phyloP scores from a whole-genome alignment of 2,888 invertebrate genomes.

The Andrena bicolor region DNA sequence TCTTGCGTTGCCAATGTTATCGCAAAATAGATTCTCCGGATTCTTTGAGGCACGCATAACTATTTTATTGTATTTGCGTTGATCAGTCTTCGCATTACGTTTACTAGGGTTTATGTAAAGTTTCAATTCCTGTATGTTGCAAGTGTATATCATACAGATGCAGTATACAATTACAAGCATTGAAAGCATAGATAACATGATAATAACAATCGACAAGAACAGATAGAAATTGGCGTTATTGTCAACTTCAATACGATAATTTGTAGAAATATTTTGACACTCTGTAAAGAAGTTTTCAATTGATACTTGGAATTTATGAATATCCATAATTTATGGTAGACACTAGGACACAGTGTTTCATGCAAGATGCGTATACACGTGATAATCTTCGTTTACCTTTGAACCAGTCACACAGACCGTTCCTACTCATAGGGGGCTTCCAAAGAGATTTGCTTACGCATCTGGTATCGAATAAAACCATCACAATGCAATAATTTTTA shows the following conservation, averaged over 20 bases:
- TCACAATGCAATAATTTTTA: constrained; percentile 59
- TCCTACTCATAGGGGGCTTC: constrained; percentile 50
- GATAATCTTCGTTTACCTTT: constrained; percentile 39
- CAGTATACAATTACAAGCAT: constrained; percentile 46
- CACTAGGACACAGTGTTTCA: background rate
- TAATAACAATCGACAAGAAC: constrained; percentile 28
- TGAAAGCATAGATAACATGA: constrained; percentile 15
- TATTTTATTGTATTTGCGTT: background rate
- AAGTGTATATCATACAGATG: constrained; percentile 13
- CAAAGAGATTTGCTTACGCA: constrained; percentile 64
- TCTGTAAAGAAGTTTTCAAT: constrained; percentile 13
- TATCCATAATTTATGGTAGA: background rate
- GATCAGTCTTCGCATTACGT: background rate
- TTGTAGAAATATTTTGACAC: background rate
- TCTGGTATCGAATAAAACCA: constrained; percentile 64
- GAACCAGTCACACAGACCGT: constrained; percentile 60
- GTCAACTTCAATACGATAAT: background rate
- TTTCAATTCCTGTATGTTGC: background rate
- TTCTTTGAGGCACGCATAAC: background rate
- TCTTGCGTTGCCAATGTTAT: constrained; percentile 3
- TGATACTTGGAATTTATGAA: background rate
- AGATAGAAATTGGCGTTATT: constrained; percentile 1
- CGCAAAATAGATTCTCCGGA: constrained; percentile 19
- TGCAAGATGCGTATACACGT: background rate
- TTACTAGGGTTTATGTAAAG: constrained; percentile 10